Evolutionary conservation across 2,113 vertebrate species (phyloP), one percentile per base, ranked within the genome.

Genomic region (Ciconia stormi): DNA sequence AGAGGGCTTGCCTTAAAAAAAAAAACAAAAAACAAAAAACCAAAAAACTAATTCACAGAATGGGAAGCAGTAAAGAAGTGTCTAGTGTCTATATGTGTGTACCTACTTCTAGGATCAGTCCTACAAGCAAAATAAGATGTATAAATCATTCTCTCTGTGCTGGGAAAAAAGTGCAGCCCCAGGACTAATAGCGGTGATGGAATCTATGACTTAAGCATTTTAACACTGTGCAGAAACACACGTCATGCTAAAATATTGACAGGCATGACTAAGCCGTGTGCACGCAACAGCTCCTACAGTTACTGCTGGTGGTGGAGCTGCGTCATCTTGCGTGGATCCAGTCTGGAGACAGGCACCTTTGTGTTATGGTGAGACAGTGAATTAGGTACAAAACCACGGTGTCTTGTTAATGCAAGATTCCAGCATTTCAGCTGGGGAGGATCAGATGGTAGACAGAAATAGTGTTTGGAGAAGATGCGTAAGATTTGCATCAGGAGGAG

Each of bases 261-360:
- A 3, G 40, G n/a, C 53, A 15, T 53, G 32, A 69, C 23, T 66
- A 61, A 82, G 46, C 42, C 30, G 2, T 22, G n/a, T 59, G 27
- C 72, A 25, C 17, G 27, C 36, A 69, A 14, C 44, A 61, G 26
- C 76, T 91, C 78, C 80, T 80, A 7, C 65, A 52, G 46, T 32
- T 92, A n/a, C 47, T 77, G 71, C 56, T 88, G 58, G 20, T 32
- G 6, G 1, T 52, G 36, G 49, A 61, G 16, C 72, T 49, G 40
- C 4, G 2, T 81, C 71, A 63, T 38, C 53, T 55, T 3, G 1
- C 0, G 0, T 58, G 69, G 50, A 65, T 49, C 46, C 80, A 77
- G 52, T 13, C 40, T 89, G 58, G 38, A 67, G 65, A 38, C 42
- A 67, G 86, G 32, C n/a, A 34, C 29, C 44, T 93, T 70, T 40